These are phyloP conservation scores for Montipora capitata DNA, from an alignment of 92 coral and sea anemone species.

Conservation along the genomic window DNA sequence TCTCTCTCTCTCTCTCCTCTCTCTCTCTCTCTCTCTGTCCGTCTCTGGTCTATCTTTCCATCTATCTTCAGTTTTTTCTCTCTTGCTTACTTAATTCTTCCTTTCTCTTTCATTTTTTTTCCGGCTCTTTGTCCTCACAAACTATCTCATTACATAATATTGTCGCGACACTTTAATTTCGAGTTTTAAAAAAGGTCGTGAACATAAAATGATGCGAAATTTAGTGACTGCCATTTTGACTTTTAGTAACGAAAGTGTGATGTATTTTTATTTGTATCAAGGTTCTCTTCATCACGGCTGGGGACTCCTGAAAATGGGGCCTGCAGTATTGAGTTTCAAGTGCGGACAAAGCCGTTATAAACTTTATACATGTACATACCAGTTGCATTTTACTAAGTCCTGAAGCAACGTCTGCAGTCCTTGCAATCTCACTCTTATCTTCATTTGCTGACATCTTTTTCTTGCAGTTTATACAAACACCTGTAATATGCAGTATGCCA, in stretches of 20 bases:
- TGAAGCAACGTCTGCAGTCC: slow-evolving; percentile 54
- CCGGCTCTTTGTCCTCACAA: slow-evolving; percentile 2
- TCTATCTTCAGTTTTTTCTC: not conserved
- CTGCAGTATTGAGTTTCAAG: slow-evolving; percentile 37
- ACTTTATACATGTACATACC: slow-evolving; percentile 38
- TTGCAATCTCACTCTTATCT: slow-evolving; percentile 40
- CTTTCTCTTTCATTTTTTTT: not conserved
- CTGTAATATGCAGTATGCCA: slow-evolving; percentile 41
- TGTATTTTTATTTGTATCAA: not conserved
- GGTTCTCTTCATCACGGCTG: slow-evolving; percentile 47
- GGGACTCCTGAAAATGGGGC: slow-evolving; percentile 42
- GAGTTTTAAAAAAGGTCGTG: slow-evolving; percentile 1
- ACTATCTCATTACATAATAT: not conserved
- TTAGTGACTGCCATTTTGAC: slow-evolving; percentile 1
- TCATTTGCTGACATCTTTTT: slow-evolving; percentile 27
- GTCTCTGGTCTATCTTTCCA: not conserved
- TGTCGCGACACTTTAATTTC: not conserved
- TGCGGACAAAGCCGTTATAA: slow-evolving; percentile 44
- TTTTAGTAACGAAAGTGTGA: not conserved
- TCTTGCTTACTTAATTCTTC: not conserved
- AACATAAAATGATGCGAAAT: not conserved
- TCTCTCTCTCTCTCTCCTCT: not conserved
- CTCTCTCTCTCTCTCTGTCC: not conserved
- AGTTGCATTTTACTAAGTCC: slow-evolving; percentile 41
- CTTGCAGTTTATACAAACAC: slow-evolving; percentile 45